phyloP scores from a whole-genome alignment of 2,113 vertebrate species.

The Nettapus auritus region DNA sequence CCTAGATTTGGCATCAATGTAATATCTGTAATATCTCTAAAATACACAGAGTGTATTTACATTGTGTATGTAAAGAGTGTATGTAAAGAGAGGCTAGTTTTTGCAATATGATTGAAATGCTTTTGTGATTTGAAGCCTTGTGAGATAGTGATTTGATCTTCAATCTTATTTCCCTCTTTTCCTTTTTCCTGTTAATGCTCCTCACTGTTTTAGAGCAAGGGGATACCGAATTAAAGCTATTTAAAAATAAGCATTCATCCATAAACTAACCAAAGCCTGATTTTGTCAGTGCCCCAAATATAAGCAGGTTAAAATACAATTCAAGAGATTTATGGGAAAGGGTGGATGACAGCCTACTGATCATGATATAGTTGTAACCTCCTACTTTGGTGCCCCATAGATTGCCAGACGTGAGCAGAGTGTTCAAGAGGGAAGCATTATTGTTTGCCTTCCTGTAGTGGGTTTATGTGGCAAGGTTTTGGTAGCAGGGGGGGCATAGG shows the following conservation, averaged over 20 bases:
- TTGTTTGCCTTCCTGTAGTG: neutral
- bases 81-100: neutral
- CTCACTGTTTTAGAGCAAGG: neutral
- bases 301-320: neutral
- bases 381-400: neutral
- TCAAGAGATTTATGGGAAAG: neutral
- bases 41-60: too few species aligned
- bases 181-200: neutral
- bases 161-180: neutral
- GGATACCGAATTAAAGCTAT: neutral
- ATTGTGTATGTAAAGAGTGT: neutral
- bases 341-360: neutral
- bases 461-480: too few species aligned
- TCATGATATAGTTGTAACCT: neutral
- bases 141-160: neutral
- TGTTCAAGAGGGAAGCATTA: neutral
- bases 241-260: neutral
- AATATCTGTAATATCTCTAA: neutral
- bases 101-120: neutral
- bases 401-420: neutral
- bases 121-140: neutral
- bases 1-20: neutral
- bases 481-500: too few species aligned
- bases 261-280: neutral
- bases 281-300: neutral